Evolutionary conservation across 2,797 vertebrate species (phyloP), one percentile per base, ranked within the genome.

Genomic region (Gila robusta): DNA sequence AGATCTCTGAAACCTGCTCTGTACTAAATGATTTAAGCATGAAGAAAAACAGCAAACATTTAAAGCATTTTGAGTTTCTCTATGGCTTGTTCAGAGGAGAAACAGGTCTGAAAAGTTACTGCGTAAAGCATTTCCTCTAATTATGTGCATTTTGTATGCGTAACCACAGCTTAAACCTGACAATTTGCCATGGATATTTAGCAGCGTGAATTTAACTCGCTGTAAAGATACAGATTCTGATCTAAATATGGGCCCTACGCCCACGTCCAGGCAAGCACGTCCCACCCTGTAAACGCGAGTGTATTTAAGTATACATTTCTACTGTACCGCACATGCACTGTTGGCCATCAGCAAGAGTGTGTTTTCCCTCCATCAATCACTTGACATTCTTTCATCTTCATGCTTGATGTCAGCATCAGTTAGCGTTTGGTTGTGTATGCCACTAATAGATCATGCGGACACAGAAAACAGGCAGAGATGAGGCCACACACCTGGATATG

Each of bases 161-260:
- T 86, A 88, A 52, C 83, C n/a, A 26, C 77, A 32, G 5, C 79
- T 72, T 67, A 56, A 56, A 66, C 72, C 32, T 67, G 66, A 85
- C 85, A 87, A 89, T 89, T 90, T 86, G 79, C 86, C 88, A 88
- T 54, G 72, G 88, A 89, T 81, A 82, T 79, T 90, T 86, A 88
- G 77, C 87, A 74, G 85, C 19, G 16, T 67, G 73, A 87, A 79
- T 74, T 89, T 86, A 84, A 59, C 76, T 79, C 39, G 21, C 78
- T 81, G 76, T 79, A 78, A 79, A 87, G 79, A 79, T 41, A 52
- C 74, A 78, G 87, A 86, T 82, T 83, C 66, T n/a, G 71, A 78
- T 86, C 72, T 87, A 67, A 81, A 86, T 77, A 73, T 28, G 87
- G 69, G 35, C 83, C 49, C 79, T 54, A 56, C 32, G 37, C 80